These are phyloP conservation scores for Dasypolia templi DNA, from an alignment of 2,888 invertebrate species.

Conservation along the genomic window DNA sequence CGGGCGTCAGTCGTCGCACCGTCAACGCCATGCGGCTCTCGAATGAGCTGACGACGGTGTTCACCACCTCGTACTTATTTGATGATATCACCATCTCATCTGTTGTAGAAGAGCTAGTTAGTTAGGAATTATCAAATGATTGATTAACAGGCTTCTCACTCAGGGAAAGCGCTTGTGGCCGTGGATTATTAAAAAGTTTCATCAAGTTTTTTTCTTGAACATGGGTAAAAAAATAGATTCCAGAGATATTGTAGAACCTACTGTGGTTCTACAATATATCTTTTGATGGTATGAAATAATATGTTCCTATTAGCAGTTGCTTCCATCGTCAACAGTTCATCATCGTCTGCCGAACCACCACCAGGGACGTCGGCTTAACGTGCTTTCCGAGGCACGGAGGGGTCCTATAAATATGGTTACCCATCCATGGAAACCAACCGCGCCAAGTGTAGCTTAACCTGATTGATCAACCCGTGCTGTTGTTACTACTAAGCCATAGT, in stretches of 20 bases:
- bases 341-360: too few species aligned
- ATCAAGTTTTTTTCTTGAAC: background rate
- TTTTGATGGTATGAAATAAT: background rate
- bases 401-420: background rate
- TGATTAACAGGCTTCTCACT: background rate
- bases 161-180: background rate
- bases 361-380: too few species aligned
- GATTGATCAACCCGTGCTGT: background rate
- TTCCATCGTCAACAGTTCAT: background rate
- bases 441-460: background rate
- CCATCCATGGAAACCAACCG: background rate
- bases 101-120: conserved; percentile 72
- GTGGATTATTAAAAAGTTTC: background rate
- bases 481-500: background rate
- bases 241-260: too few species aligned
- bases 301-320: background rate
- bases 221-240: too few species aligned
- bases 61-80: conserved; percentile 94
- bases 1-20: conserved; percentile 93
- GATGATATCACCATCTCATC: conserved; percentile 96
- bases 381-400: background rate
- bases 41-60: conserved; percentile 93
- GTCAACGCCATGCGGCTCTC: conserved; percentile 95
- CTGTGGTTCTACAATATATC: too few species aligned
- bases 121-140: background rate